These are phyloP conservation scores for Tetrapedia diversipes DNA, from an alignment of 2,888 invertebrate species.

Conservation along the genomic window DNA sequence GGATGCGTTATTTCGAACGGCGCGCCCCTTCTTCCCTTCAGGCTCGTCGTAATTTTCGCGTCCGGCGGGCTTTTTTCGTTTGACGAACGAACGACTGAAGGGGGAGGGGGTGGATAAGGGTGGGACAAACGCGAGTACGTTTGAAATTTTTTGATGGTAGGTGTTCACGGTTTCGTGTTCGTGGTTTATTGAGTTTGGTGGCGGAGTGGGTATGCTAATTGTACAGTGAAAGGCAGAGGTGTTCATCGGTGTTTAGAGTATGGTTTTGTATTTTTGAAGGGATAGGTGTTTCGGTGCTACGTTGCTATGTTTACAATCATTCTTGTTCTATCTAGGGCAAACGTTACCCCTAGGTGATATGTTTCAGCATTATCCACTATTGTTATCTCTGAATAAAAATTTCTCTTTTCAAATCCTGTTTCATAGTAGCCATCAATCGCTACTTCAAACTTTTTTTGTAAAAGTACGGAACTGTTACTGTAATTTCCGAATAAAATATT, in stretches of 20 bases:
- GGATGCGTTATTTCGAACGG: not conserved
- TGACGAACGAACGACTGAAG: too few relatives aligned
- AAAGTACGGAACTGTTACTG: not conserved
- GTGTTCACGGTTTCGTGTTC: too few relatives aligned
- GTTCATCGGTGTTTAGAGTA: too few relatives aligned
- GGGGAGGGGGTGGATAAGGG: too few relatives aligned
- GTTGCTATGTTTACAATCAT: too few relatives aligned
- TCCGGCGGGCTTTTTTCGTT: not conserved
- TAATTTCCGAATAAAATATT: not conserved
- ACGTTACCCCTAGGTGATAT: not conserved
- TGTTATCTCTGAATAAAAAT: not conserved
- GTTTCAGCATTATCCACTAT: not conserved
- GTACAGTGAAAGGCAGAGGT: too few relatives aligned
- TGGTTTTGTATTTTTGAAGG: too few relatives aligned
- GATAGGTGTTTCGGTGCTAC: too few relatives aligned
- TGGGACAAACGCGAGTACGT: not conserved
- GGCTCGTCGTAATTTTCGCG: conserved; percentile 6
- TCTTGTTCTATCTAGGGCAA: too few relatives aligned
- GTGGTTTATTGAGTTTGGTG: too few relatives aligned
- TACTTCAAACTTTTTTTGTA: not conserved
- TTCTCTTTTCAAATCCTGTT: not conserved
- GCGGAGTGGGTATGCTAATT: too few relatives aligned
- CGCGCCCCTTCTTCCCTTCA: too few relatives aligned
- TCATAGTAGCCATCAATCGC: not conserved
- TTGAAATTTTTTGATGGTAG: not conserved